Percentiles rank a stretch among this genome's conserved stretches.
phyloP scores from a whole-genome alignment of 2,113 vertebrate species.

The Amphilophus citrinellus region DNA sequence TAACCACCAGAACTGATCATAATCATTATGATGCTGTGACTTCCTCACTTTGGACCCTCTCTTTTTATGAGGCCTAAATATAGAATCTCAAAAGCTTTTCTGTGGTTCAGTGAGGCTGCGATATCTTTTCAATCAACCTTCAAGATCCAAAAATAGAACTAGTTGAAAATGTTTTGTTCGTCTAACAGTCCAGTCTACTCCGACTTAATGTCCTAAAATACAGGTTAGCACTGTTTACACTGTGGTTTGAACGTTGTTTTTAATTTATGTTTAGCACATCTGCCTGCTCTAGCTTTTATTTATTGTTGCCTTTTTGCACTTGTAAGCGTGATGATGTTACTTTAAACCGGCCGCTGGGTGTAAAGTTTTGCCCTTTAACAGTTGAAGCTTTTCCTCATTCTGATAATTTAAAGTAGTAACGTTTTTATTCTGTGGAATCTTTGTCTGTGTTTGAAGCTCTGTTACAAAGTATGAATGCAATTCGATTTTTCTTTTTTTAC shows the following conservation, averaged over 20 bases:
- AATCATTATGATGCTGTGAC: background rate
- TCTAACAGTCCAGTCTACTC: background rate
- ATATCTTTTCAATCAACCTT: background rate
- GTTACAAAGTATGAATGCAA: constrained; percentile 1
- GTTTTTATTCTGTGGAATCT: constrained; percentile 1
- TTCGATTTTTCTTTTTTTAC: background rate
- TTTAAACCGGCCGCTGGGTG: constrained; percentile 12
- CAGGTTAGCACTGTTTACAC: constrained; percentile 9
- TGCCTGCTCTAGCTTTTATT: background rate
- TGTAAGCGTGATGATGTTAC: background rate
- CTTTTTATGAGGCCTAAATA: background rate
- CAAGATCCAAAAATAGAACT: background rate
- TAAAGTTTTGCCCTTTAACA: constrained; percentile 5
- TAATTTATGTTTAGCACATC: background rate
- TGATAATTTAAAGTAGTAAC: constrained; percentile 31
- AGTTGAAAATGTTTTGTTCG: background rate
- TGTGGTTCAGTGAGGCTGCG: background rate
- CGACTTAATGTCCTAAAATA: background rate
- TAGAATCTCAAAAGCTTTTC: background rate
- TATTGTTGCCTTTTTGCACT: background rate
- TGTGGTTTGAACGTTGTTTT: constrained; percentile 5
- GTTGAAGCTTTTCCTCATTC: constrained; percentile 13
- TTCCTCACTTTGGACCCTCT: background rate
- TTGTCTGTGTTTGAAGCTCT: constrained; percentile 15
- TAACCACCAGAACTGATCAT: background rate